These are phyloP conservation scores for Platichthys flesus DNA, from an alignment of 2,113 vertebrate species.

Conservation along the genomic window DNA sequence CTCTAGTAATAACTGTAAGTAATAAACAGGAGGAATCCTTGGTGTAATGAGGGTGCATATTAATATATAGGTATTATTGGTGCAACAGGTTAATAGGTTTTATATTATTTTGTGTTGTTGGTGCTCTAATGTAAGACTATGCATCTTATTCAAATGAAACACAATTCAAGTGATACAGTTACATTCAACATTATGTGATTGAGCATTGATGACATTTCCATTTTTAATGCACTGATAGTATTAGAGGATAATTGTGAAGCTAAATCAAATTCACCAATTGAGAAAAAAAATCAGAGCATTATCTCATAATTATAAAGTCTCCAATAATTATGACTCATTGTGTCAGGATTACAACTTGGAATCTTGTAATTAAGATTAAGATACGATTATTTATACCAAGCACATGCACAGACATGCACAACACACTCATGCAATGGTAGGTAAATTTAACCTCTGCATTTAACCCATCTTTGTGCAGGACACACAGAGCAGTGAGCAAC, in stretches of 20 bases:
- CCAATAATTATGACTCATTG: not conserved
- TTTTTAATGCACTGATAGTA: not conserved
- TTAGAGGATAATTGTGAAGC: no score
- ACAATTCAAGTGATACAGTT: not conserved
- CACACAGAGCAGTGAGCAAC: no score
- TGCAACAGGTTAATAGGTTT: not conserved
- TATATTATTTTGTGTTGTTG: not conserved
- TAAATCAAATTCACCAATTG: not conserved
- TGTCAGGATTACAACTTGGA: constrained; percentile 7
- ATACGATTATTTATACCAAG: no score
- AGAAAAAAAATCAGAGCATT: not conserved
- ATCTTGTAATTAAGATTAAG: constrained; percentile 10
- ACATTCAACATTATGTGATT: not conserved
- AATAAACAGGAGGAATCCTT: not conserved
- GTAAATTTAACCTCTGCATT: no score
- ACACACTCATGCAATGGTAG: no score
- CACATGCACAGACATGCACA: no score
- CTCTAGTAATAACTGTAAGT: not conserved
- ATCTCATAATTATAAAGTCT: not conserved
- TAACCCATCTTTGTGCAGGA: no score
- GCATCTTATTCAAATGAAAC: not conserved
- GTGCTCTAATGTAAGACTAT: not conserved
- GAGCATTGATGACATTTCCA: not conserved
- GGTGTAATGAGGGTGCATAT: not conserved
- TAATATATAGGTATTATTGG: not conserved